Evolutionary conservation across 2,888 invertebrate species (phyloP).

Genomic region (Drosophila colorata): DNA sequence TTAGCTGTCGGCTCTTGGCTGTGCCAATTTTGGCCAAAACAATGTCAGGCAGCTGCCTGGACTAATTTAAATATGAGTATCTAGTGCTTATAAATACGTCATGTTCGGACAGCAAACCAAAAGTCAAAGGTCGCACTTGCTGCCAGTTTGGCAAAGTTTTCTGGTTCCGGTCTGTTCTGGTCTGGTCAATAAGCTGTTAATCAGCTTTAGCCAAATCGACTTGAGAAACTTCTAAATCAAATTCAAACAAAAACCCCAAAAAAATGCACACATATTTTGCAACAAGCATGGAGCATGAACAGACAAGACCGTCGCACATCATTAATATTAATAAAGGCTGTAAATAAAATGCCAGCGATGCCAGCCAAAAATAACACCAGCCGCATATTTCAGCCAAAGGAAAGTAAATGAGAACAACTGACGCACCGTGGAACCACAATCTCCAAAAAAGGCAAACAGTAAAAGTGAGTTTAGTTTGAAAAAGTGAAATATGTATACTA

Average conservation of each 20-base stretch:
- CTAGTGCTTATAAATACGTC: conserved; percentile 33
- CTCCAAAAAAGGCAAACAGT: background rate
- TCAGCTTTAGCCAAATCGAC: conserved; percentile 21
- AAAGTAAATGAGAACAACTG: conserved; percentile 54
- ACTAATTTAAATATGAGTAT: conserved; percentile 40
- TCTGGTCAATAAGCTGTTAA: conserved; percentile 34
- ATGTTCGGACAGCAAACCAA: conserved; percentile 20
- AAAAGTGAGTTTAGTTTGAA: background rate
- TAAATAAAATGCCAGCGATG: conserved; percentile 62
- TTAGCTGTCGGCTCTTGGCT: conserved; percentile 15
- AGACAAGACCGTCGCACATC: conserved; percentile 57
- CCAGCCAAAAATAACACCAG: conserved; percentile 67
- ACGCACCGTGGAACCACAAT: conserved; percentile 11
- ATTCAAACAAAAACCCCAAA: conserved; percentile 3
- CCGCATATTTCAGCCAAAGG: conserved; percentile 41
- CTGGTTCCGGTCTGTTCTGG: background rate
- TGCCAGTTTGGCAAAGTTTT: conserved; percentile 19
- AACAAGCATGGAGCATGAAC: conserved; percentile 33
- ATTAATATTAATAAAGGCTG: conserved; percentile 78
- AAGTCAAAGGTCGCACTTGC: conserved; percentile 22
- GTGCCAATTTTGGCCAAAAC: conserved; percentile 34
- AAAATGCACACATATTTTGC: conserved; percentile 54
- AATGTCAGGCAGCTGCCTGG: conserved; percentile 23
- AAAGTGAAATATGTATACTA: too few relatives aligned
- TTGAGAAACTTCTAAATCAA: conserved; percentile 32